phyloP scores from a whole-genome alignment of 2,797 vertebrate species.

The Setipinna tenuifilis region DNA sequence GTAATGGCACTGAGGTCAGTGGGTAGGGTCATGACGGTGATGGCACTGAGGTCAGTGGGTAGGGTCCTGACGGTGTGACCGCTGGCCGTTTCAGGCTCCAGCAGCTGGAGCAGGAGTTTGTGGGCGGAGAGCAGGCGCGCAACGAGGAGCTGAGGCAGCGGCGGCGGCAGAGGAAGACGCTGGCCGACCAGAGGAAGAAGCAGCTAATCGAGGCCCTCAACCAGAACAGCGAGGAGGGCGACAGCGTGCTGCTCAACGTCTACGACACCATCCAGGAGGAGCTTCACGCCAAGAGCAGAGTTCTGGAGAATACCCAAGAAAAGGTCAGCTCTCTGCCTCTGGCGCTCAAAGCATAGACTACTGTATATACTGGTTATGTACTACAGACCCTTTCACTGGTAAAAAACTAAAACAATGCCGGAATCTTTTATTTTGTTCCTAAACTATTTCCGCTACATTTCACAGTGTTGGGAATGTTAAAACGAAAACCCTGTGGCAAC shows the following conservation, averaged over 20 bases:
- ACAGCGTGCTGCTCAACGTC: conserved; percentile 81
- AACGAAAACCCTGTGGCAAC: too few relatives aligned
- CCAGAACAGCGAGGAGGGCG: conserved; percentile 76
- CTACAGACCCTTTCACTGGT: too few relatives aligned
- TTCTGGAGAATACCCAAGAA: conserved; percentile 82
- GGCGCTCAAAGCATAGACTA: too few relatives aligned
- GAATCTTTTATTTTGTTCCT: too few relatives aligned
- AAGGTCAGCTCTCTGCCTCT: conserved; percentile 73
- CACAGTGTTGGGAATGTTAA: too few relatives aligned
- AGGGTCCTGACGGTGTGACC: too few relatives aligned
- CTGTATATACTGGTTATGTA: too few relatives aligned
- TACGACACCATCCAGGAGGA: conserved; percentile 91
- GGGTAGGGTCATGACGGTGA: neutral
- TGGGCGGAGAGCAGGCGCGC: conserved; percentile 85
- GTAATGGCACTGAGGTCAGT: neutral
- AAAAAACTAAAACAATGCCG: too few relatives aligned
- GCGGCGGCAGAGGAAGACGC: conserved; percentile 72
- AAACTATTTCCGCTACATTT: too few relatives aligned
- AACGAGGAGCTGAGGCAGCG: conserved; percentile 86
- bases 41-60: neutral
- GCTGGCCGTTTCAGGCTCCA: conserved; percentile 75
- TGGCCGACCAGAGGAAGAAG: conserved; percentile 79
- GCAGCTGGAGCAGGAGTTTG: conserved; percentile 85
- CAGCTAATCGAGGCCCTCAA: conserved; percentile 80
- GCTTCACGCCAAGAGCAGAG: conserved; percentile 81